These are phyloP conservation scores for Zygothrica quintamaculata DNA, from an alignment of 2,888 invertebrate species.

Conservation along the genomic window DNA sequence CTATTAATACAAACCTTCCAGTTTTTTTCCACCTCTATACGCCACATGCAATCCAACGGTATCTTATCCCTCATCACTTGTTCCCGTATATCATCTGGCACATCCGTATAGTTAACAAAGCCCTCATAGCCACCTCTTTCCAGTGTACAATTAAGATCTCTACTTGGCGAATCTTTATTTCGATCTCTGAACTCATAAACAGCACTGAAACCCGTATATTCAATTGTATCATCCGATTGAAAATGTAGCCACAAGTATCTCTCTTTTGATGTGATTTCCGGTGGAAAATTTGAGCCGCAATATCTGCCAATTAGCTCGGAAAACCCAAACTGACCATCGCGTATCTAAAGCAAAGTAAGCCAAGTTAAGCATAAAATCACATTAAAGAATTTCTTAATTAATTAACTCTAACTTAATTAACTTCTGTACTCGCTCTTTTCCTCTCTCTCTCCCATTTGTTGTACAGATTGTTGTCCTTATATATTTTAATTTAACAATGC, in stretches of 20 bases:
- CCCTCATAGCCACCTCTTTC: slow-evolving; percentile 86
- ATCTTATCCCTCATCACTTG: slow-evolving; percentile 86
- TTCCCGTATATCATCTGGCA: slow-evolving; percentile 86
- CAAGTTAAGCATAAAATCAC: slow-evolving; percentile 1
- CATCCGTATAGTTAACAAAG: slow-evolving; percentile 86
- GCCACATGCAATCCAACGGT: slow-evolving; percentile 91
- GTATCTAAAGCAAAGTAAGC: slow-evolving; percentile 85
- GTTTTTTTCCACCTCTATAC: slow-evolving; percentile 87
- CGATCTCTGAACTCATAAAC: slow-evolving; percentile 89
- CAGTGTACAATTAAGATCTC: slow-evolving; percentile 87
- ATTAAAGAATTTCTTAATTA: slow-evolving; percentile 23
- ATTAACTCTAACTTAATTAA: no score
- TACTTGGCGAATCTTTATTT: slow-evolving; percentile 85
- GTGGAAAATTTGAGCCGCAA: slow-evolving; percentile 90
- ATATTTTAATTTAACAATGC: no score
- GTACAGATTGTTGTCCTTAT: no score
- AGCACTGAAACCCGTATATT: slow-evolving; percentile 91
- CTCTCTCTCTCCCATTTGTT: no score
- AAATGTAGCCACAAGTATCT: slow-evolving; percentile 92
- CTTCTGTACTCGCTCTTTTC: no score
- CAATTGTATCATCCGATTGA: slow-evolving; percentile 92
- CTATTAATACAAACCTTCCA: no score
- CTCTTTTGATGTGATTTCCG: slow-evolving; percentile 89
- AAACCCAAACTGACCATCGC: slow-evolving; percentile 92
- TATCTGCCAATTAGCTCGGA: slow-evolving; percentile 88